Evolutionary conservation across 2,113 vertebrate species (phyloP).

Genomic region (Etheostoma spectabile): DNA sequence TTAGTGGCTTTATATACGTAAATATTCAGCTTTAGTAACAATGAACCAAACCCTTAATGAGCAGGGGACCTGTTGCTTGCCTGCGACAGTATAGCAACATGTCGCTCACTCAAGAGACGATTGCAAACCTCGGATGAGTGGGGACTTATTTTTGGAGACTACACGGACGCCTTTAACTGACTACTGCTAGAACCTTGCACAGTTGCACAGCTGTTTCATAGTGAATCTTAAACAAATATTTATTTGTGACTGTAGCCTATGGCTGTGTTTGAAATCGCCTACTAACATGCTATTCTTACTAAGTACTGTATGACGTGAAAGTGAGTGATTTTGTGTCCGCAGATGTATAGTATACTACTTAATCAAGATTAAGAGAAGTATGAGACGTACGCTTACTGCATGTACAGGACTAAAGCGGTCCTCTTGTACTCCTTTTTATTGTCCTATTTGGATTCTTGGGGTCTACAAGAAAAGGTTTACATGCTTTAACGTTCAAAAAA

Average conservation of each 20-base stretch:
- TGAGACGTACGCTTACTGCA: too few species aligned
- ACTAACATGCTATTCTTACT: too few species aligned
- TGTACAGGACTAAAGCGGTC: too few species aligned
- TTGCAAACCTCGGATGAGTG: neutral
- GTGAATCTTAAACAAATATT: conserved; percentile 28
- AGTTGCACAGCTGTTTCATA: conserved; percentile 21
- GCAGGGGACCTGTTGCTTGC: conserved; percentile 1
- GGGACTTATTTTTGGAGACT: conserved; percentile 1
- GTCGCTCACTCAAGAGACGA: conserved; percentile 7
- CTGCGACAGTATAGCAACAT: conserved; percentile 8
- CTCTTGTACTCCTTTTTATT: too few species aligned
- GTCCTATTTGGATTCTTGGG: too few species aligned
- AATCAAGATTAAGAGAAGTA: too few species aligned
- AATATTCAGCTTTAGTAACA: conserved; percentile 6
- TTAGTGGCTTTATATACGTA: conserved; percentile 19
- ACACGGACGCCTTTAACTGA: conserved; percentile 35
- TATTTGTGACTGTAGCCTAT: neutral
- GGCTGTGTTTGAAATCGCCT: too few species aligned
- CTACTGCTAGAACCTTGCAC: conserved; percentile 26
- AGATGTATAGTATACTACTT: too few species aligned
- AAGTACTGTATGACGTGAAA: too few species aligned
- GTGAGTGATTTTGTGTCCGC: too few species aligned
- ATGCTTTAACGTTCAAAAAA: too few species aligned
- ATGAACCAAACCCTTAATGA: conserved; percentile 10
- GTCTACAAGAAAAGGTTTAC: too few species aligned